Evolutionary conservation across 37 sponge, comb jelly and placozoan genomes (phyloP), one percentile per base, ranked within the genome.

Genomic region (Spongia lamella): DNA sequence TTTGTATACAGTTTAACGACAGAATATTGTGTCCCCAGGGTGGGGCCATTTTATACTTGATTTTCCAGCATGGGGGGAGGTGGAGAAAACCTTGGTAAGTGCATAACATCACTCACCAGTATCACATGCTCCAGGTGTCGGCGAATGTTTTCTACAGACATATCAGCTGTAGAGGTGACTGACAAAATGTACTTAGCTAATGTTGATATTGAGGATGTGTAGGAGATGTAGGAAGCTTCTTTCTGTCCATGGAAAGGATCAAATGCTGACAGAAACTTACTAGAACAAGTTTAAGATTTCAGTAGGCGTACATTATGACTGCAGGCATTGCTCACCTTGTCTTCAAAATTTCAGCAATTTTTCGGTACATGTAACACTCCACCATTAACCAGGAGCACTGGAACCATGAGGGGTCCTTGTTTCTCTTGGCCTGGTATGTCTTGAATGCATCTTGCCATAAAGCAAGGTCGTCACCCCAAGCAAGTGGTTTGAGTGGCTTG

Each of bases 281-380:
- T 43, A 43, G 9, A 43, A 43, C n/a, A n/a, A n/a, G 5, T 43
- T 43, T 43, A 43, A 43, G 5, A 43, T 9, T 13, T 13, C 47
- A 43, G 9, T 43, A 43, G 9, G n/a, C 47, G 5, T 43, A 9
- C 47, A 43, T 13, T 13, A 13, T 43, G 5, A 43, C 47, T 43
- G 7, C 5, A 43, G 9, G 7, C 9, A 5, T 5, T 0, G 56
- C 67, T 69, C 26, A 76, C 89, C 89, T 84, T 1, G 52, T 79
- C 38, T 70, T 35, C 17, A 86, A 25, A 26, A 83, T 60, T 21
- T 91, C 89, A 2, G 47, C 53, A 29, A 95, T 83, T 63, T 79
- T 87, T 32, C 99, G 57, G 82, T 98, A 98, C 96, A 98, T 87
- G 86, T 75, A 98, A 56, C 99, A 98, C 79, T 98, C 99, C 0